Base-by-base conservation (phyloP, 2,797 vertebrate genomes). In the Falco cherrug region DNA sequence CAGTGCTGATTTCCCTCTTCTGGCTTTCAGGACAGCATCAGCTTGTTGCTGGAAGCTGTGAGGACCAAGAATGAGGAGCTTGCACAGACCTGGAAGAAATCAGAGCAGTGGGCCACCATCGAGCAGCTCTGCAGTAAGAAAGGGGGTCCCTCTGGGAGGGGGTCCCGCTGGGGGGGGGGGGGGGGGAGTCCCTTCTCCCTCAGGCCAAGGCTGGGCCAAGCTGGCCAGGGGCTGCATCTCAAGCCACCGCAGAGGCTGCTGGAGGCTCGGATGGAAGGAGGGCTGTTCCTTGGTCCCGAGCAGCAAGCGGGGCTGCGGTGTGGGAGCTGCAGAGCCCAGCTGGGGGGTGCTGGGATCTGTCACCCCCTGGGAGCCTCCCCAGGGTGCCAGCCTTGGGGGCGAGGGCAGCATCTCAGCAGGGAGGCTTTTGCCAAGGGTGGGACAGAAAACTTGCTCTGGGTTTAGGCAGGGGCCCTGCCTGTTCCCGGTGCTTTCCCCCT, bases 61-160 rank as follows among this genome's bases (percentile, higher is more conserved):
- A 99, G 98, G 97, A 99, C 99, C 45, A 98, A 99, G n/a, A 98
- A 99, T 8, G 99, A 99, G 97, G 99, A 99, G 74, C 98, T 99
- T 10, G 99, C 99, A 4, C 99, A 99, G 97, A 99, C 99, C 26
- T 99, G 99, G 99, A 99, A 99, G 97, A 99, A 99, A 95, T 99
- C 99, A 0, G 99, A 99, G 98, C 99, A 99, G 97, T 99, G 99
- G 99, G 99, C 99, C 21, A 99, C 99, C 93, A 99, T 99, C 7
- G 99, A 99, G 97, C 99, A 99, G 97, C 98, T 99, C 68, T 99
- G 99, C 97, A 99, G 99, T 99, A 96, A 99, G 99, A 98, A 63
- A 28, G 20, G 5, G 73, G 76, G 13, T 33, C 47, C 24, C 51
- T 84, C 15, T 20, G 64, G 26, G 22, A 8, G 25, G 31, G 24